These are phyloP conservation scores for Phorcus lineatus DNA, from an alignment of 2,888 invertebrate species.

Conservation along the genomic window DNA sequence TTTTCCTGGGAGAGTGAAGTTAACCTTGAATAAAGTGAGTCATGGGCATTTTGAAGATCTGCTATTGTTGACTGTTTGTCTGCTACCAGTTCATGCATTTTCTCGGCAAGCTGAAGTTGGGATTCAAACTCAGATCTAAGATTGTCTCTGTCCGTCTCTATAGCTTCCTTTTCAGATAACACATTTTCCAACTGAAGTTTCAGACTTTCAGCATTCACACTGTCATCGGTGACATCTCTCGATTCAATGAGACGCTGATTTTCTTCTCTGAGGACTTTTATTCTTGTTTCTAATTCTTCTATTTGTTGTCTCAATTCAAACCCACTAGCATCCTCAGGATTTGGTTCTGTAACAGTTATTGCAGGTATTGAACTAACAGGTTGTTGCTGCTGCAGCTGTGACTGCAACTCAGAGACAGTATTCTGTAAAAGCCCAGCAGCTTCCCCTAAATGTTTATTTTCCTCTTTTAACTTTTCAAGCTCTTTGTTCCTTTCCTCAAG, in stretches of 20 bases:
- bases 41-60: slow-evolving; percentile 29
- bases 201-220: slow-evolving; percentile 46
- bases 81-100: slow-evolving; percentile 35
- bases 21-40: slow-evolving; percentile 17
- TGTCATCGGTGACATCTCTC: slow-evolving; percentile 37
- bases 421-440: slow-evolving; percentile 33
- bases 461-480: slow-evolving; percentile 22
- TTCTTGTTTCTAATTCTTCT: slow-evolving; percentile 30
- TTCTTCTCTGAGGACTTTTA: slow-evolving; percentile 36
- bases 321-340: slow-evolving; percentile 8
- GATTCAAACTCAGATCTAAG: slow-evolving; percentile 29
- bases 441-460: slow-evolving; percentile 25
- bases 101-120: slow-evolving; percentile 33
- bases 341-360: slow-evolving; percentile 21
- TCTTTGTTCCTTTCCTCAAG: slow-evolving; percentile 25
- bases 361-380: neutral
- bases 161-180: slow-evolving; percentile 47
- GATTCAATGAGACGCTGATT: slow-evolving; percentile 32
- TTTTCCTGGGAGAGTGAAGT: slow-evolving; percentile 24
- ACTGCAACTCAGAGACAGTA: slow-evolving; percentile 15
- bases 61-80: slow-evolving; percentile 32
- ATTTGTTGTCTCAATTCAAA: slow-evolving; percentile 15
- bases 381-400: slow-evolving; percentile 24
- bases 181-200: slow-evolving; percentile 51
- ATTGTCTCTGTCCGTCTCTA: slow-evolving; percentile 51